Evolutionary conservation across 2,113 vertebrate genomes (phyloP).

Genomic region (Myrmecobius fasciatus): DNA sequence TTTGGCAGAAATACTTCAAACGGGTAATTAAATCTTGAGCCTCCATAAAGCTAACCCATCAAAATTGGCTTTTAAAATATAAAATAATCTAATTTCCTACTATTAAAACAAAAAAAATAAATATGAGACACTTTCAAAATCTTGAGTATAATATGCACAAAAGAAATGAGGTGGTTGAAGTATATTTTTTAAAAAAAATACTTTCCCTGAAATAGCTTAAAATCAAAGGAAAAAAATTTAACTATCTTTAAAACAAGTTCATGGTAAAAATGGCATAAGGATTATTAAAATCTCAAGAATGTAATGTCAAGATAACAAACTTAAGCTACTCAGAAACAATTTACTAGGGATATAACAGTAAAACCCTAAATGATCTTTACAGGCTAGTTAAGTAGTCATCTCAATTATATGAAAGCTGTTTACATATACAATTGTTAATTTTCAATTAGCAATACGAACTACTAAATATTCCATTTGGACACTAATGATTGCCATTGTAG

Average conservation of each 20-base stretch:
- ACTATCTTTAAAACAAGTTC: too few species aligned
- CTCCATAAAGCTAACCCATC: background rate
- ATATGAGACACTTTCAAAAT: background rate
- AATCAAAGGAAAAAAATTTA: background rate
- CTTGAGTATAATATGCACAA: background rate
- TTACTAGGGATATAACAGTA: background rate
- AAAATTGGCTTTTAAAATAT: too few species aligned
- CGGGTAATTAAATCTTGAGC: background rate
- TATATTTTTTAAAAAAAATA: too few species aligned
- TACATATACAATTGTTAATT: slow-evolving; percentile 23
- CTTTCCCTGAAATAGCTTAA: background rate
- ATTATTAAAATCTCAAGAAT: background rate
- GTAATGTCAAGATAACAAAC: background rate
- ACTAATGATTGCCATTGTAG: background rate
- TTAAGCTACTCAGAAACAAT: background rate
- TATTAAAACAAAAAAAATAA: background rate
- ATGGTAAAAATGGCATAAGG: background rate
- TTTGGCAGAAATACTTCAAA: background rate
- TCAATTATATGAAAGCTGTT: background rate
- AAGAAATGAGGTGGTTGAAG: background rate
- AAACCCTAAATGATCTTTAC: slow-evolving; percentile 46
- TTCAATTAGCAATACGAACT: background rate
- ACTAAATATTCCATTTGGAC: slow-evolving; percentile 20
- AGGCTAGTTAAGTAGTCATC: background rate
- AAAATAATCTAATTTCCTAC: background rate